Evolutionary conservation across 2,888 invertebrate species (phyloP), one percentile per base, ranked within the genome.

Genomic region (Eremobia ochroleuca): DNA sequence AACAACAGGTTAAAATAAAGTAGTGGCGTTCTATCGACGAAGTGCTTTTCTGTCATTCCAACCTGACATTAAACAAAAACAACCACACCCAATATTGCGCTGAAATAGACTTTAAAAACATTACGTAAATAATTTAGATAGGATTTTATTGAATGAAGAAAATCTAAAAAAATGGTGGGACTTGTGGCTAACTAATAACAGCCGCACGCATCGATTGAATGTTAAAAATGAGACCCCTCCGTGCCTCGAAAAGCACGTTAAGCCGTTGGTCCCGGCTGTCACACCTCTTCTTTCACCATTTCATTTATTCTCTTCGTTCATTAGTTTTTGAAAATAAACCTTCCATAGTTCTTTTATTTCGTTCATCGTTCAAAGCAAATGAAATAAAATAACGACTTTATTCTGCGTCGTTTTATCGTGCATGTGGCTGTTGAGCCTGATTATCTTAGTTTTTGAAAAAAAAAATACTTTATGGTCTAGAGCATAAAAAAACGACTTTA

Each of bases 21-120:
- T 43, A 40, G 1, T 49, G n/a, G 28, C n/a, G 21, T 25, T n/a
- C 43, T 18, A 18, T 21, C 37, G 25, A 65, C 34, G 21, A 25
- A 65, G 13, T 72, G 34, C 73, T 73, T 18, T 34, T 52, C 25
- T 28, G 25, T 66, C 15, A 61, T 66, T 73, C 1, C 4, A 43
- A 55, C 11, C 15, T 46, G 40, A 25, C 66, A 73, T 61, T n/a
- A 21, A 66, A 73, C 28, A 15, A 66, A 34, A 73, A 73, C 73
- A 66, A n/a, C 5, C 11, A 28, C 18, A 15, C 31, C 4, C 6
- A n/a, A 43, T 0, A 18, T 18, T 59, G 28, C 58, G n/a, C 2
- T 31, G 62, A 37, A 37, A 46, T 15, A 13, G 5, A 28, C 18
- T 31, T 31, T 31, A 31, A 73, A 70, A 62, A 40, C n/a, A n/a